These are phyloP conservation scores for Neoascia interrupta DNA, from an alignment of 2,888 invertebrate species.

Conservation along the genomic window DNA sequence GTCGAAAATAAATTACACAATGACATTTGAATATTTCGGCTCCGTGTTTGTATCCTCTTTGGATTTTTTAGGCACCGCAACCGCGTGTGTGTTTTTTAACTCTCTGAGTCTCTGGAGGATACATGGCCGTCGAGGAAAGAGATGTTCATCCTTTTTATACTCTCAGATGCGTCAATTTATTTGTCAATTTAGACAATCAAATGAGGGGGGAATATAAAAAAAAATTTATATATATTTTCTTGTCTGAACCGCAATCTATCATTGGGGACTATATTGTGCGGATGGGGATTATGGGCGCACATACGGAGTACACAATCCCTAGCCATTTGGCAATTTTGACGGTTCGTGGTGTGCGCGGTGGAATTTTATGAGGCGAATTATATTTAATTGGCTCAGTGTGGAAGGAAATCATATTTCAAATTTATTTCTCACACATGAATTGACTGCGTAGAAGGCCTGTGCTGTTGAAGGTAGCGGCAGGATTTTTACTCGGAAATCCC, in stretches of 20 bases:
- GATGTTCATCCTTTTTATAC: conserved; percentile 26
- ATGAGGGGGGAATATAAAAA: conserved; percentile 15
- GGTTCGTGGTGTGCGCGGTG: conserved; percentile 46
- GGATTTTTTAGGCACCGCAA: neutral
- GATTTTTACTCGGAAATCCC: too few relatives aligned
- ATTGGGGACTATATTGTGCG: too few relatives aligned
- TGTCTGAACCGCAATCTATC: conserved; percentile 58
- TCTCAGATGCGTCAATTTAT: conserved; percentile 63
- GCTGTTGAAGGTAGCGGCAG: too few relatives aligned
- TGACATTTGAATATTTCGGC: conserved; percentile 61
- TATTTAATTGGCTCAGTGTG: conserved; percentile 60
- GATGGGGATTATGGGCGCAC: too few relatives aligned
- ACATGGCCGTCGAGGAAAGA: neutral
- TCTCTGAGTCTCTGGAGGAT: conserved; percentile 20
- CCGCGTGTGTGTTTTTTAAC: conserved; percentile 18
- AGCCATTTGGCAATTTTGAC: conserved; percentile 53
- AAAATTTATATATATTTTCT: conserved; percentile 32
- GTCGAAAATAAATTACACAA: conserved; percentile 62
- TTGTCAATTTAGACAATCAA: conserved; percentile 64
- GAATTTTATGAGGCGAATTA: conserved; percentile 62
- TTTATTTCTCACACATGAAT: too few relatives aligned
- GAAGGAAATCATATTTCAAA: too few relatives aligned
- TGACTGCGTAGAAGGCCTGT: too few relatives aligned
- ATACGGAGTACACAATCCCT: too few relatives aligned
- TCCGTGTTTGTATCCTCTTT: conserved; percentile 8